Conservation (phyloP, 1,140 invertebrate genomes). For the Drosophila nikananu region DNA sequence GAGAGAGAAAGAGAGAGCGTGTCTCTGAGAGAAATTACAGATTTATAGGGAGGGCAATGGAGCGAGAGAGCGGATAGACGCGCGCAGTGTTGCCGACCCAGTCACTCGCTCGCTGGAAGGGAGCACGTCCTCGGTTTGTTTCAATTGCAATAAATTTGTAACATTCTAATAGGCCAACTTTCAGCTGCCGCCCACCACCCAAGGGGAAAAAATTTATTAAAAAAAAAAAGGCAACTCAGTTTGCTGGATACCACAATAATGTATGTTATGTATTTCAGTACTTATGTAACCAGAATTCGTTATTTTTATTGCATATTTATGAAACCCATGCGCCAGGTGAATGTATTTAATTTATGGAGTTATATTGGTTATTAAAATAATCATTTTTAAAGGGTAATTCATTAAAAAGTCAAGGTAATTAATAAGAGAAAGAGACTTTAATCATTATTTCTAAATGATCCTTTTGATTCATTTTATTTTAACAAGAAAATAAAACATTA, state of each 20-base stretch:
- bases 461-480: not conserved
- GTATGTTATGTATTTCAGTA: not conserved
- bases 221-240: not conserved
- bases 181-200: conserved; percentile 40
- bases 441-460: not conserved
- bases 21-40: conserved; percentile 1
- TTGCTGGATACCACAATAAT: not conserved
- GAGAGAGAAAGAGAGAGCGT: not conserved
- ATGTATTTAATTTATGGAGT: not conserved
- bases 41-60: not conserved
- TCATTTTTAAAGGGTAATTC: not conserved
- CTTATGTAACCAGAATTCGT: conserved; percentile 10
- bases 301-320: conserved; percentile 6
- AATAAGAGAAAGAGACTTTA: not conserved
- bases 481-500: too few relatives aligned
- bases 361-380: too few relatives aligned
- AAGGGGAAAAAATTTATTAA: not conserved
- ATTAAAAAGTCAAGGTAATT: too few relatives aligned
- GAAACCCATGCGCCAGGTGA: not conserved
- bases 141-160: conserved; percentile 81
- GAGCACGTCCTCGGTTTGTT: conserved; percentile 61
- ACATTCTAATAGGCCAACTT: conserved; percentile 79
- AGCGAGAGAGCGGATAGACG: conserved; percentile 27
- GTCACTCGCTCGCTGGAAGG: conserved; percentile 51
- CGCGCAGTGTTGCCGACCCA: conserved; percentile 64